Base-by-base conservation (phyloP, 2,113 vertebrate genomes). In the human region DNA sequence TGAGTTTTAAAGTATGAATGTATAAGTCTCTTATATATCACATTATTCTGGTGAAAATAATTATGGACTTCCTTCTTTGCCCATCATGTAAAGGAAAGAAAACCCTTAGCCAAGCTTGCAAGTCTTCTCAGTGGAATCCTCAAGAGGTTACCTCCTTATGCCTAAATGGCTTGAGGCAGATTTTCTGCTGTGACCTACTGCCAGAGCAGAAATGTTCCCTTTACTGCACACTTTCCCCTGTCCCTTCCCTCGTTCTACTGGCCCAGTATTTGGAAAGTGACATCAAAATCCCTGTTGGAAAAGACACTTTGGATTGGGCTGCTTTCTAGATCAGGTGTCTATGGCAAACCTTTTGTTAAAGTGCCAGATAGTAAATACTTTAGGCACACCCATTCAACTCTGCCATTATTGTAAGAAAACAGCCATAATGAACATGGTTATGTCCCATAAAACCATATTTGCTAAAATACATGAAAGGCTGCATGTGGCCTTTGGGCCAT, bases 41-140 rank as follows among this genome's bases (percentile, higher is more conserved):
- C 8, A n/a, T 66, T 30, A 38, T 8, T 43, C 80, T 27, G 18
- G 11, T 88, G 13, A 94, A 95, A 88, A 82, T 40, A 93, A 79
- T 38, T 40, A 27, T 20, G 20, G 14, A 38, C 5, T 18, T 92
- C 70, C 68, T 59, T 59, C 35, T 90, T 48, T 91, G 66, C 16
- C 50, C 38, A 59, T 43, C 48, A 7, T 6, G 2, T 32, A 40
- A 94, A 75, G 23, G n/a, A 50, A 81, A 25, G 23, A 75, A 50
- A 73, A 17, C 5, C 10, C 50, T n/a, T 16, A 35, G 18, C 16
- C 25, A 22, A 55, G 23, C 6, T n/a, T 66, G 8, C 30, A 82
- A 35, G 18, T 55, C 11, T n/a, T 25, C 20, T n/a, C 55, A 14
- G 8, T 10, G 25, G 40, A 40, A 20, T 55, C 50, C 38, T n/a